Conservation (phyloP, 2,113 vertebrate genomes). For the Vimba vimba region DNA sequence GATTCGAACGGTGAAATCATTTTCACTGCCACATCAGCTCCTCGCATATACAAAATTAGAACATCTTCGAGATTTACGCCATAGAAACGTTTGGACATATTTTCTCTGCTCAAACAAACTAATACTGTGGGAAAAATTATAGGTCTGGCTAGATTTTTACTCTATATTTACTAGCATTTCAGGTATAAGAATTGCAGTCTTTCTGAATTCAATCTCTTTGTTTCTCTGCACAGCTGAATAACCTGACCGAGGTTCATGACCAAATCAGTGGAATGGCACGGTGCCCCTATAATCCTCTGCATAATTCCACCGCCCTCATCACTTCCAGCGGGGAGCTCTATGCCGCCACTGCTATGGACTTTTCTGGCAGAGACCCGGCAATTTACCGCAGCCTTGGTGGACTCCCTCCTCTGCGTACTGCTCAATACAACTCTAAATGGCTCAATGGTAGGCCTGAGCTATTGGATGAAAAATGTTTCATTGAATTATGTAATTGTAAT, state of each 20-base stretch:
- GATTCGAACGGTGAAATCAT: background rate
- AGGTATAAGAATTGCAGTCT: background rate
- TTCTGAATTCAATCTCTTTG: conserved; percentile 22
- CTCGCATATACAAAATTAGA: background rate
- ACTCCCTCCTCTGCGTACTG: conserved; percentile 91
- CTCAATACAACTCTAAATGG: conserved; percentile 99
- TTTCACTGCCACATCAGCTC: conserved; percentile 10
- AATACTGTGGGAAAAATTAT: background rate
- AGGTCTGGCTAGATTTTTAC: background rate
- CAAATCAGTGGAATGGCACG: conserved; percentile 99
- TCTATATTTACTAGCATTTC: background rate
- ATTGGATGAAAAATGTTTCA: background rate
- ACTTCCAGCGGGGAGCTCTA: conserved; percentile 93
- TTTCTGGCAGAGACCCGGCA: conserved; percentile 93
- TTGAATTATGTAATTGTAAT: background rate
- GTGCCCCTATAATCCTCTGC: conserved; percentile 95
- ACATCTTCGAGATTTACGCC: background rate
- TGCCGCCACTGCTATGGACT: conserved; percentile 97
- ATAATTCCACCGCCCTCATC: conserved; percentile 97
- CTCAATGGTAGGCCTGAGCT: conserved; percentile 84
- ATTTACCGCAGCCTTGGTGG: conserved; percentile 94
- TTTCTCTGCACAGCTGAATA: conserved; percentile 79
- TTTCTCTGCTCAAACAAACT: background rate
- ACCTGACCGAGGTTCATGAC: conserved; percentile 93
- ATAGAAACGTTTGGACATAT: background rate